These are phyloP conservation scores for Neoaliturus tenellus DNA, from an alignment of 2,888 invertebrate genomes.

Conservation along the genomic window DNA sequence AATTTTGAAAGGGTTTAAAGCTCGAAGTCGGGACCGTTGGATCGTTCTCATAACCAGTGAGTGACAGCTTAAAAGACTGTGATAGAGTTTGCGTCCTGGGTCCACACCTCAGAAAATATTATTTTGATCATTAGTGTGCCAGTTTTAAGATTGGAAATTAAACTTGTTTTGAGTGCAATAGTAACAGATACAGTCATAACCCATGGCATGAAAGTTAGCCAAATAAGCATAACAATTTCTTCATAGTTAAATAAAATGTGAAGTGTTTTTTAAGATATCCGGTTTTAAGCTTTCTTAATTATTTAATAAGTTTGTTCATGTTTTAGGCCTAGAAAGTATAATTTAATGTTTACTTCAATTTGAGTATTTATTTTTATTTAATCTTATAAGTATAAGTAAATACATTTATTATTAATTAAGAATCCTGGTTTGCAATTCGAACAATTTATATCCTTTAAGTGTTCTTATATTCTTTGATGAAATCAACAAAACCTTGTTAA, in stretches of 20 bases:
- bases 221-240: no score
- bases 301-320: neutral
- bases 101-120: neutral
- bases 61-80: constrained; percentile 34
- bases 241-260: no score
- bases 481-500: no score
- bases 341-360: neutral
- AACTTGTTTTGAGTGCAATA: neutral
- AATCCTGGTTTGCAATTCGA: neutral
- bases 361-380: neutral
- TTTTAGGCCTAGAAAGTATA: neutral
- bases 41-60: constrained; percentile 17
- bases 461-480: neutral
- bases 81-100: constrained; percentile 41
- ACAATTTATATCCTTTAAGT: neutral
- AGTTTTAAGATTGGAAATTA: neutral
- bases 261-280: neutral
- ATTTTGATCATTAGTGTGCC: neutral
- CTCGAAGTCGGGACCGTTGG: constrained; percentile 40
- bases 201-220: no score
- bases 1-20: constrained; percentile 7
- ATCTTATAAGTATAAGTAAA: neutral
- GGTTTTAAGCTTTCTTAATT: neutral
- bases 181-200: neutral
- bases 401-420: neutral